Evolutionary conservation across 2,888 invertebrate genomes (phyloP), one percentile per base, ranked within the genome.

Genomic region (Xestia c-nigrum): DNA sequence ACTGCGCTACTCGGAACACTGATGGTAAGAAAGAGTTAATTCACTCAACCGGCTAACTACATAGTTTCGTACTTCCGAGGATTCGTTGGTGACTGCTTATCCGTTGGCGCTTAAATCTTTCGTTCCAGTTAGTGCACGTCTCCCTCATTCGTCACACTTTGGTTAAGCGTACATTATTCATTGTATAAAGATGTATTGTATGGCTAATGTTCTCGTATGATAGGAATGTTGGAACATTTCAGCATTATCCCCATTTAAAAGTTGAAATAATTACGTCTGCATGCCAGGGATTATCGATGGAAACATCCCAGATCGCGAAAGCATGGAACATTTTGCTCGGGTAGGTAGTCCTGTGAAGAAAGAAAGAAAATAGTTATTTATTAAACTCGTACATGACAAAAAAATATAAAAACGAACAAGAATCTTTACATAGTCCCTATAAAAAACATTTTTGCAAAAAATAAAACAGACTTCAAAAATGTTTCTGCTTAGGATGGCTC

Each of bases 1-100:
- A 92, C 90, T 72, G 68, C 81, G 80, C 72, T 94, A 94, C 95
- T 90, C 75, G 87, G 95, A 95, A 94, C 85, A 87, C 85, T 88
- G 88, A 90, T 90, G 90, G 67, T 65, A 83, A 79, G 81, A 87
- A 84, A 83, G 69, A 83, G 72, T 77, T 76, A 83, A 83, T 77
- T 84, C 79, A 83, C 79, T 78, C 80, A 80, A 68, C 75, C 83
- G 71, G 24, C 75, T 87, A 88, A 84, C 83, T 79, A 80, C 83
- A 71, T 80, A 85, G 81, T 80, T 84, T 78, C 47, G 74, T 80
- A 74, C 72, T 70, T 78, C 78, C 78, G 76, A 84, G 73, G 73
- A 77, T 77, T 63, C 21, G 24, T 16, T 71, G 72, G 76, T 66
- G 43, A 47, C 68, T 57, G 65, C 63, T 78, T 85, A 78, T 61